phyloP scores from a whole-genome alignment of 2,797 vertebrate genomes.

The Bufotes viridis region DNA sequence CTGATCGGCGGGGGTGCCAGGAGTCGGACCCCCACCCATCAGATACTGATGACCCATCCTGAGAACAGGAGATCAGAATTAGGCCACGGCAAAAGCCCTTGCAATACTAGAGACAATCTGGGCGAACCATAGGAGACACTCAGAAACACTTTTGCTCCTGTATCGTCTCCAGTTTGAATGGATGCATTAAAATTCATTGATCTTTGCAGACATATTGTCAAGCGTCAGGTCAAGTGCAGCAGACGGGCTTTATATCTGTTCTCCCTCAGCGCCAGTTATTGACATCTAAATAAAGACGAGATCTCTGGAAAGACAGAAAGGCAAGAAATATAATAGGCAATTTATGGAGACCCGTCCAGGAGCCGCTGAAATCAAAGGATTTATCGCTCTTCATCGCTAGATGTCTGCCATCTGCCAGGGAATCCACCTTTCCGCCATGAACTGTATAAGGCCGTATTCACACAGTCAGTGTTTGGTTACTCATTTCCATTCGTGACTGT shows the following conservation, averaged over 20 bases:
- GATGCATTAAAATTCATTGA: neutral
- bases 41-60: too few relatives aligned
- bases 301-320: neutral
- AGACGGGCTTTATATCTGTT: neutral
- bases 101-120: too few relatives aligned
- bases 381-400: neutral
- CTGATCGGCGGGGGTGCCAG: too few relatives aligned
- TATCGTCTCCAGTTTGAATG: neutral
- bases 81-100: too few relatives aligned
- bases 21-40: too few relatives aligned
- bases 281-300: constrained; percentile 1
- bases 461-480: too few relatives aligned
- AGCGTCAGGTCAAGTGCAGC: neutral
- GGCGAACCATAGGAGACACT: neutral
- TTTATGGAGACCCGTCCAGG: neutral
- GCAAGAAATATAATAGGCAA: neutral
- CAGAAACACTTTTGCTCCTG: neutral
- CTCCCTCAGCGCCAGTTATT: constrained; percentile 14
- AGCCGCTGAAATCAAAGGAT: neutral
- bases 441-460: too few relatives aligned
- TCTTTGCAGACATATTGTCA: neutral
- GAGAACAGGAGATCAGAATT: too few relatives aligned
- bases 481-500: too few relatives aligned
- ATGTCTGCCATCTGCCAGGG: too few relatives aligned
- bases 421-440: too few relatives aligned